Conservation (phyloP, 2,888 invertebrate genomes). For the Elegia similella region DNA sequence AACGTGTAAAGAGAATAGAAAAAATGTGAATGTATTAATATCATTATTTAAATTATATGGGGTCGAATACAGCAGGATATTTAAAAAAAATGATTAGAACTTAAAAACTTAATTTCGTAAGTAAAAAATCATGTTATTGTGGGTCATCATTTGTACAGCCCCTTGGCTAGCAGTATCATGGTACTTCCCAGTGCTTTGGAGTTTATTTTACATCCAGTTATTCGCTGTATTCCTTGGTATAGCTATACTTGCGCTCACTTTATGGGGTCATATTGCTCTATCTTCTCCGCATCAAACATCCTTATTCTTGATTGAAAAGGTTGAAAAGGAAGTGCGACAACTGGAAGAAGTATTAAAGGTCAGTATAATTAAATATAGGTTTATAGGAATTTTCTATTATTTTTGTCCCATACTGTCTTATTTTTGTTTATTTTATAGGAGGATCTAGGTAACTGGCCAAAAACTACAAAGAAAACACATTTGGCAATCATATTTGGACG, state of each 20-base stretch:
- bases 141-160: constrained; percentile 44
- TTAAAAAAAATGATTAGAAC: not conserved
- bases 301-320: constrained; percentile 79
- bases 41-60: too few species aligned
- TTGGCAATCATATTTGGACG: constrained; percentile 91
- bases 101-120: not conserved
- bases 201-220: constrained; percentile 50
- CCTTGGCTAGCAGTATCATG: constrained; percentile 54
- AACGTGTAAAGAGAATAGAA: not conserved
- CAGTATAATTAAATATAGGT: constrained; percentile 23
- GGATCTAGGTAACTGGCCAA: constrained; percentile 66
- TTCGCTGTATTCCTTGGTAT: constrained; percentile 50
- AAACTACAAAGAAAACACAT: constrained; percentile 72
- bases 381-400: not conserved
- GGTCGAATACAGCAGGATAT: too few species aligned
- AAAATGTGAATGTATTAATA: not conserved
- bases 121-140: constrained; percentile 48
- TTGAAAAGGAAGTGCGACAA: constrained; percentile 82
- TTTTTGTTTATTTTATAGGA: constrained; percentile 45
- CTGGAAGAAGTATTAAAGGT: constrained; percentile 84
- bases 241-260: constrained; percentile 58
- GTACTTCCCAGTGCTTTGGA: constrained; percentile 59
- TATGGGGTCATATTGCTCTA: constrained; percentile 84
- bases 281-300: constrained; percentile 85
- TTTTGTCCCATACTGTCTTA: not conserved